Evolutionary conservation across 2,113 vertebrate species (phyloP), one percentile per base, ranked within the genome.

Genomic region (Notarius lentiginosus): DNA sequence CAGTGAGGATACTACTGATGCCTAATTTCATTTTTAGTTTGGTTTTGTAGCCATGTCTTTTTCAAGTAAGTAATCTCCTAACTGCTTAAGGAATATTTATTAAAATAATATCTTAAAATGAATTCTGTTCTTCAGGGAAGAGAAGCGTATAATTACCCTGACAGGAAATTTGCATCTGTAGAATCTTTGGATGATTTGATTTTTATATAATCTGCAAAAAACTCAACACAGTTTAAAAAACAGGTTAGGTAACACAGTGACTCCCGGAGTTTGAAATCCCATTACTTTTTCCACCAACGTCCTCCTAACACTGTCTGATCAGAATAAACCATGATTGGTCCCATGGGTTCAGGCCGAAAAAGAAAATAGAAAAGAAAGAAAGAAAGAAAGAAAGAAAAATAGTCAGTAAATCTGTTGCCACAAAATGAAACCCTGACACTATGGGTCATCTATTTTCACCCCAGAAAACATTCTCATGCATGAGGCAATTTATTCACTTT

Each of bases 401-500:
- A 61, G 72, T 73, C 65, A 90, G 86, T 88, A 86, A 80, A 86
- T 90, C 81, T 88, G 41, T 27, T 12, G 77, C 49, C 86, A 65
- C 17, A 49, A 86, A 90, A 90, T 88, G 86, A 88, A 86, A 88
- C 84, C 84, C 24, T 34, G 76, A 83, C 41, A 30, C 63, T 56
- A 51, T 22, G 70, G 56, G 75, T 90, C 66, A 88, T 51, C 79
- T 49, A 60, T 60, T 86, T 84, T 83, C 86, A 53, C 86, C 87
- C 81, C 75, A 60, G 49, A 75, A 88, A 73, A 76, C 76, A 84
- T 90, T 90, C 47, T 89, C 86, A 90, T 90, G 81, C 87, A 84
- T 86, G 87, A 88, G 27, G 84, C 84, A 90, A 86, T 89, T 84
- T 79, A 82, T 86, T 87, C 79, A 83, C 58, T 90, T 86, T 83